Evolutionary conservation across 2,797 vertebrate species (phyloP).

Genomic region (Xenopus petersii): DNA sequence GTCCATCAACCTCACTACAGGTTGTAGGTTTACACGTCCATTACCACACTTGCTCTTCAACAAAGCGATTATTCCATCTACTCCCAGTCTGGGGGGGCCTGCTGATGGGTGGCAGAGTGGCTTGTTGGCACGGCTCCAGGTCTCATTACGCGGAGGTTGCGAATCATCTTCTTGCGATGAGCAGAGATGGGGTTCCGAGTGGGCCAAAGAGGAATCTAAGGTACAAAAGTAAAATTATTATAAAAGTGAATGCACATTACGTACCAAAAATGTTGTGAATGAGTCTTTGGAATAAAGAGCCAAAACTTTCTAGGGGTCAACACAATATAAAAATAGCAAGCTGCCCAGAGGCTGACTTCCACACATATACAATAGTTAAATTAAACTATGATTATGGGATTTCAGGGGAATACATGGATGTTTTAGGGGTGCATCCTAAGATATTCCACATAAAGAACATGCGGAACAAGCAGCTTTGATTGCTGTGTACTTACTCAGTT

Average conservation of each 20-base stretch:
- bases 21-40: constrained; percentile 70
- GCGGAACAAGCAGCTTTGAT: no score
- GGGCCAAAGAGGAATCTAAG: constrained; percentile 69
- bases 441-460: no score
- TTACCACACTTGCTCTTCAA: constrained; percentile 69
- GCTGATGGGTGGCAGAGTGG: constrained; percentile 51
- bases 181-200: constrained; percentile 70
- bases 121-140: constrained; percentile 52
- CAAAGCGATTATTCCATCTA: constrained; percentile 63
- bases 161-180: constrained; percentile 55
- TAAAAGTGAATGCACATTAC: not conserved
- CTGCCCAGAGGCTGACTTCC: no score
- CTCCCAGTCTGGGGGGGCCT: constrained; percentile 58
- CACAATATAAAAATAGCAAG: no score
- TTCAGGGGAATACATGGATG: no score
- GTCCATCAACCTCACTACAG: constrained; percentile 72
- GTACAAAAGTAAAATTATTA: not conserved
- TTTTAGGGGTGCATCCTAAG: no score
- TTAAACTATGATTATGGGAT: no score
- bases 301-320: no score
- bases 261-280: no score
- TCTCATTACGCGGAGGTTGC: constrained; percentile 59
- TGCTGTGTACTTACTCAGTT: constrained; percentile 64
- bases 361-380: no score
- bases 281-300: no score